Percentiles rank a stretch among this genome's conserved stretches.
phyloP scores from a whole-genome alignment of 2,888 invertebrate species.

The Quadroppia sp. region DNA sequence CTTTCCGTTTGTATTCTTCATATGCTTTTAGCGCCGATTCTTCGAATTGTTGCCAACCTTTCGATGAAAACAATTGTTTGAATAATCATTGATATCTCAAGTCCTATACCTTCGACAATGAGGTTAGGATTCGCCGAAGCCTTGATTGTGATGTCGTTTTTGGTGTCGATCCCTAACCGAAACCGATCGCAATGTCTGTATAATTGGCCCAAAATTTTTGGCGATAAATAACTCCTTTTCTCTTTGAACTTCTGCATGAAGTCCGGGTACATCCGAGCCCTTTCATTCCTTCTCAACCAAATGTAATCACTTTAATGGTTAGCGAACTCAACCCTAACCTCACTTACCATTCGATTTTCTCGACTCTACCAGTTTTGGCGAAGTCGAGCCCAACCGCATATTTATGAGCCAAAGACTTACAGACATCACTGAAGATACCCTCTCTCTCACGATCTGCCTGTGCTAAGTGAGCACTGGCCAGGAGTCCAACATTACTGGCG shows the following conservation, averaged over 20 bases:
- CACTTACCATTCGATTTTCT: slow-evolving; percentile 31
- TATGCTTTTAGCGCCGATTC: slow-evolving; percentile 39
- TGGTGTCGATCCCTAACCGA: slow-evolving; percentile 39
- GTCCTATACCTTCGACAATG: not conserved
- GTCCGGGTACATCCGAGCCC: slow-evolving; percentile 46
- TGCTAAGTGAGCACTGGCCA: slow-evolving; percentile 47
- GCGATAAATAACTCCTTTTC: slow-evolving; percentile 46
- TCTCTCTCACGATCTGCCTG: slow-evolving; percentile 44
- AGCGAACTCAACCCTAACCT: too few species aligned
- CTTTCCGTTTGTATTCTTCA: slow-evolving; percentile 38
- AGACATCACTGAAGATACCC: slow-evolving; percentile 45
- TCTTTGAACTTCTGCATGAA: slow-evolving; percentile 47
- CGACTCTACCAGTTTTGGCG: slow-evolving; percentile 46
- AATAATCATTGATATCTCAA: not conserved
- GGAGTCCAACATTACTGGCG: slow-evolving; percentile 46
- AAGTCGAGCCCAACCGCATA: slow-evolving; percentile 46
- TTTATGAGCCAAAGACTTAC: slow-evolving; percentile 44
- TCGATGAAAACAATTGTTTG: not conserved
- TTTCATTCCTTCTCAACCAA: slow-evolving; percentile 39
- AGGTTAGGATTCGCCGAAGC: not conserved
- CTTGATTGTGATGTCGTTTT: not conserved
- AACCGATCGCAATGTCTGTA: slow-evolving; percentile 44
- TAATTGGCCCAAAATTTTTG: slow-evolving; percentile 45
- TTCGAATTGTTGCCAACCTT: slow-evolving; percentile 44
- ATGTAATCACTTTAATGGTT: not conserved